A percentile compares a stretch with the other conserved stretches of the same genome.
These are phyloP conservation scores for Helicoverpa assulta DNA, from an alignment of 2,888 invertebrate species.

Conservation along the genomic window DNA sequence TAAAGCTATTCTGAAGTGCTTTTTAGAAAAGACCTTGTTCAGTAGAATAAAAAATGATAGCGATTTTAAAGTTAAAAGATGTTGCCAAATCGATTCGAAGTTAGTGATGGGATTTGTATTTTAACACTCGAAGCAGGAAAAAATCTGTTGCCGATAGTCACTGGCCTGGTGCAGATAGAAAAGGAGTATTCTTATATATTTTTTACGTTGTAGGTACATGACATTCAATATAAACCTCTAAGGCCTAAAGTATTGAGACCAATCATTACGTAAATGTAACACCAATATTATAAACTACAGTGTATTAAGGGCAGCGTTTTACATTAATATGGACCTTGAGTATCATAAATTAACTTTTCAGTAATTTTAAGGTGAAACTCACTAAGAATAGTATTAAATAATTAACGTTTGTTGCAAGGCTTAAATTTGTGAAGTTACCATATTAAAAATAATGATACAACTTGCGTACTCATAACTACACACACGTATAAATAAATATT, in stretches of 20 bases:
- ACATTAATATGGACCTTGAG: no score
- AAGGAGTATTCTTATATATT: no score
- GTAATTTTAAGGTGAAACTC: no score
- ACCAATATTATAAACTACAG: not conserved
- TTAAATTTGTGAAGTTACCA: slow-evolving; percentile 7
- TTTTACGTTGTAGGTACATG: no score
- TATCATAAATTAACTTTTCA: no score
- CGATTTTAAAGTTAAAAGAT: not conserved
- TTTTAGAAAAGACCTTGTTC: slow-evolving; percentile 1
- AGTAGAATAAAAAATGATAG: slow-evolving; percentile 3
- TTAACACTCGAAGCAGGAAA: no score
- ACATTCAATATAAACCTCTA: slow-evolving; percentile 42
- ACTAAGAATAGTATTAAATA: no score
- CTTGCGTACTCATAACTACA: not conserved
- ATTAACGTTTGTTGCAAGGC: not conserved
- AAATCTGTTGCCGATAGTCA: no score
- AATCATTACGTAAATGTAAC: slow-evolving; percentile 19
- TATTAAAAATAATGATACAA: not conserved
- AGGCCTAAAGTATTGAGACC: slow-evolving; percentile 50
- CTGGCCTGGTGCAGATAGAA: no score
- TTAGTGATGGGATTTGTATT: not conserved
- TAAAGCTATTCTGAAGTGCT: not conserved
- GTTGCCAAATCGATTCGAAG: not conserved
- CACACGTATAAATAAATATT: not conserved
- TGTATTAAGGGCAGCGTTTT: not conserved